These are phyloP conservation scores for Dendrophyllia cribrosa DNA, from an alignment of 64 coral and sea anemone genomes.

Conservation along the genomic window DNA sequence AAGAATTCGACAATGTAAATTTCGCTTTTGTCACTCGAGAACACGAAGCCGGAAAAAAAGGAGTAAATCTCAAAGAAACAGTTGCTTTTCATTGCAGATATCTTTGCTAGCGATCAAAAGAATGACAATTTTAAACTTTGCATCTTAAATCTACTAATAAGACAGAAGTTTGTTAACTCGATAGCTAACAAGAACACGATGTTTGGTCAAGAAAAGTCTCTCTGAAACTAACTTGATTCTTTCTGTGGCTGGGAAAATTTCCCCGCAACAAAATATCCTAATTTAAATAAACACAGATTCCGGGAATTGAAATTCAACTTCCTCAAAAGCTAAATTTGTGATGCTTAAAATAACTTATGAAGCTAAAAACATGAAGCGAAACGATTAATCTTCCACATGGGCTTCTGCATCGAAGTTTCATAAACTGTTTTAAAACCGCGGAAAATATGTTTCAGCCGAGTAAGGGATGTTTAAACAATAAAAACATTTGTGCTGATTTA, in stretches of 20 bases:
- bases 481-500: neutral
- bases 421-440: neutral
- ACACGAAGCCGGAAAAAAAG: neutral
- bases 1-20: conserved; percentile 21
- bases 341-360: neutral
- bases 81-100: neutral
- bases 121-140: neutral
- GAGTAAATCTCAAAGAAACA: neutral
- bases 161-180: neutral
- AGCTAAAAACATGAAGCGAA: neutral
- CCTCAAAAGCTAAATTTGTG: neutral
- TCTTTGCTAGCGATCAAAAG: neutral
- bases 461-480: neutral
- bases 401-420: neutral
- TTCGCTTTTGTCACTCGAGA: conserved; percentile 7
- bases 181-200: neutral
- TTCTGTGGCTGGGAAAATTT: neutral
- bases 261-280: neutral
- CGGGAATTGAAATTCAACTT: neutral
- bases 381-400: neutral
- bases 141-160: neutral
- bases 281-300: neutral
- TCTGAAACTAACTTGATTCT: neutral
- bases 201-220: neutral
- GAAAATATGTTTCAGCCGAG: neutral